Conservation (phyloP, 2,888 invertebrate species). For the Leucophora obtusa region DNA sequence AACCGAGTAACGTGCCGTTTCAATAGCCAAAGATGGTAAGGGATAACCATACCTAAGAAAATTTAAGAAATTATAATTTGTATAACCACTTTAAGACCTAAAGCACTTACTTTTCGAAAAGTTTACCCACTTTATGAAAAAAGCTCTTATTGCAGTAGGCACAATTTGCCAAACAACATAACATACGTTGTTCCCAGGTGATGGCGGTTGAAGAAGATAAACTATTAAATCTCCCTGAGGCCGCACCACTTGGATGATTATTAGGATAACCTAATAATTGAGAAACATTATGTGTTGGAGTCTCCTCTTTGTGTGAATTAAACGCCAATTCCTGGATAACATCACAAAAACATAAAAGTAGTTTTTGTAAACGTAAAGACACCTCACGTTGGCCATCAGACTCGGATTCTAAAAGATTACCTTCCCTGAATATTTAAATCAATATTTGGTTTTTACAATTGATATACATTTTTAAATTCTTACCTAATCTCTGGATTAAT, state of each 20-base stretch:
- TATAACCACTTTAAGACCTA: no score
- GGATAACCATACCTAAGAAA: constrained; percentile 85
- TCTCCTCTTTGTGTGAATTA: constrained; percentile 82
- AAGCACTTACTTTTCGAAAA: constrained; percentile 79
- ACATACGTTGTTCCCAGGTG: constrained; percentile 88
- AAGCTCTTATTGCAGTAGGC: constrained; percentile 88
- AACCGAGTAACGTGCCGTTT: constrained; percentile 83
- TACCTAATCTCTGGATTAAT: constrained; percentile 86
- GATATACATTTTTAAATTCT: constrained; percentile 70
- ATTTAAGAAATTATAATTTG: not conserved
- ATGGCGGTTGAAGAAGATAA: constrained; percentile 71
- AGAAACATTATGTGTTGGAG: constrained; percentile 80
- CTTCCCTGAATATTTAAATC: constrained; percentile 75
- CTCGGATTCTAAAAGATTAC: constrained; percentile 78
- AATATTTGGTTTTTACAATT: not conserved
- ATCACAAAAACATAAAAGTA: constrained; percentile 82
- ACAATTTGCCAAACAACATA: constrained; percentile 93
- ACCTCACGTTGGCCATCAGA: constrained; percentile 78
- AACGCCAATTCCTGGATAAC: constrained; percentile 87
- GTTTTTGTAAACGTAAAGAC: constrained; percentile 80
- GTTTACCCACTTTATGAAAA: constrained; percentile 84
- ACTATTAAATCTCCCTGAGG: constrained; percentile 69
- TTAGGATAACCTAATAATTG: constrained; percentile 83
- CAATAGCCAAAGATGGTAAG: constrained; percentile 85
- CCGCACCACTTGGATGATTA: constrained; percentile 70